phyloP scores from a whole-genome alignment of 2,113 vertebrate species.

The Miniopterus natalensis region DNA sequence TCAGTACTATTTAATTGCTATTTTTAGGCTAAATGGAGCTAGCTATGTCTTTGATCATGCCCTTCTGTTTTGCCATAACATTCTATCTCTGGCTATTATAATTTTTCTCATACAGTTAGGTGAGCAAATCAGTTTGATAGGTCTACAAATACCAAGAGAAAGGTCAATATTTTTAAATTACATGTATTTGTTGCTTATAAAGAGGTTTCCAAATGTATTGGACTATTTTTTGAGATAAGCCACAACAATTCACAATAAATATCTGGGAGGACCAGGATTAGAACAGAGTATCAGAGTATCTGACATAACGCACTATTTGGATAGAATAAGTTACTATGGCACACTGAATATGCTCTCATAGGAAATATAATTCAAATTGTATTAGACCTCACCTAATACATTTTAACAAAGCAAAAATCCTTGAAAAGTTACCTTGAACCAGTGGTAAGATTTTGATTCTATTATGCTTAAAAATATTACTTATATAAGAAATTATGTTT shows the following conservation, averaged over 20 bases:
- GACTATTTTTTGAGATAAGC: slow-evolving; percentile 8
- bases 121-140: background rate
- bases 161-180: slow-evolving; percentile 3
- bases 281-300: background rate
- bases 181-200: background rate
- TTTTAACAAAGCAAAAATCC: background rate
- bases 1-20: slow-evolving; percentile 41
- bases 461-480: background rate
- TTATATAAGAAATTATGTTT: slow-evolving; percentile 35
- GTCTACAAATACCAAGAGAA: background rate
- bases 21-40: slow-evolving; percentile 56
- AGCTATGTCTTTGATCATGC: slow-evolving; percentile 35
- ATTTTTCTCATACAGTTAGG: background rate
- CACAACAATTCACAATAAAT: background rate
- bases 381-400: slow-evolving; percentile 12
- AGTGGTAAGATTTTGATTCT: background rate
- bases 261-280: background rate
- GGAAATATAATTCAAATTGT: background rate
- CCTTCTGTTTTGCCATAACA: slow-evolving; percentile 32
- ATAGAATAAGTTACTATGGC: background rate
- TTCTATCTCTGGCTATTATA: slow-evolving; percentile 12
- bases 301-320: background rate
- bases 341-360: background rate
- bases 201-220: background rate
- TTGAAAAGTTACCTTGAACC: background rate